These are phyloP conservation scores for Gymnosoma rotundatum DNA, from an alignment of 2,888 invertebrate species.

Conservation along the genomic window DNA sequence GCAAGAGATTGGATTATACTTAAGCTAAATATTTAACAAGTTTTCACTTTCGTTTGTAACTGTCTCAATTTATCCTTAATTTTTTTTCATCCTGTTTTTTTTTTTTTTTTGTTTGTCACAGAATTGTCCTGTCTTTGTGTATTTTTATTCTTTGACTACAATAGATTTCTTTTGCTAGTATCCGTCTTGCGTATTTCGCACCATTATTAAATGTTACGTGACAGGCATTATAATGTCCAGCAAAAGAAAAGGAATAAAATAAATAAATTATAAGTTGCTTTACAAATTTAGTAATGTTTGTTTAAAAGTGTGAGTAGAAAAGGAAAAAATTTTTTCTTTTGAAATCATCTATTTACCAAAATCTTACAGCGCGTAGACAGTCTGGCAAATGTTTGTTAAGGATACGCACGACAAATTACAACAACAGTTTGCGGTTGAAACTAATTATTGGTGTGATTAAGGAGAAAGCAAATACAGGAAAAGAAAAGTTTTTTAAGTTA, in stretches of 20 bases:
- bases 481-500: no score
- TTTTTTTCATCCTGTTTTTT: not conserved
- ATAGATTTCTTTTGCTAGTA: conserved; percentile 7
- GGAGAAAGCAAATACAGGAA: no score
- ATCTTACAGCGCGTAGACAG: no score
- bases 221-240: conserved; percentile 30
- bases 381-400: not conserved
- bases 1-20: conserved; percentile 26
- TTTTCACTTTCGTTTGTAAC: conserved; percentile 37
- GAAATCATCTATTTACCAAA: no score
- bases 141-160: conserved; percentile 2
- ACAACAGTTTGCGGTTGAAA: not conserved
- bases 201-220: conserved; percentile 52
- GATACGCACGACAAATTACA: conserved; percentile 1
- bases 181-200: conserved; percentile 27
- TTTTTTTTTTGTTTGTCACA: not conserved
- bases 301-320: not conserved
- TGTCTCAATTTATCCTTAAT: not conserved
- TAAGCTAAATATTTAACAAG: conserved; percentile 45
- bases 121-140: no score
- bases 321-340: no score
- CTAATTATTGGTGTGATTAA: no score
- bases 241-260: conserved; percentile 9
- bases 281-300: conserved; percentile 16
- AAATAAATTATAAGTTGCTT: conserved; percentile 38